Evolutionary conservation across 92 coral and sea anemone genomes (phyloP).

Genomic region (Bergia sp.): DNA sequence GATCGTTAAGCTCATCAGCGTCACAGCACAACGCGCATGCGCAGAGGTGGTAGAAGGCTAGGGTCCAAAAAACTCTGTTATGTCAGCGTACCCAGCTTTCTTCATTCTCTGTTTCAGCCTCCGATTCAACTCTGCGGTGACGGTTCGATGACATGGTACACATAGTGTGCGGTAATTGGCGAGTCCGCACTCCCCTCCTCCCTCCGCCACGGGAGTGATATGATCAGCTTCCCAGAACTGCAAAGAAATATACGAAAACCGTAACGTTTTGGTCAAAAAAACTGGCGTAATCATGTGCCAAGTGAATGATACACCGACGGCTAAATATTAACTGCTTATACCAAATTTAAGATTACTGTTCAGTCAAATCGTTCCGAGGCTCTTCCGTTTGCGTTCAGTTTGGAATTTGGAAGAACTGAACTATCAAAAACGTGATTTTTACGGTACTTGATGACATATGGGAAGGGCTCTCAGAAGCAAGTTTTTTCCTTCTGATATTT

Average conservation of each 20-base stretch:
- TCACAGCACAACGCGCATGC: neutral
- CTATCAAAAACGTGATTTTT: too few species aligned
- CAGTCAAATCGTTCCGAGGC: too few species aligned
- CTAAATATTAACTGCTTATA: too few species aligned
- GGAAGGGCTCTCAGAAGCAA: too few species aligned
- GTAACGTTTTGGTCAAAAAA: too few species aligned
- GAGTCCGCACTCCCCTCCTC: slow-evolving; percentile 97
- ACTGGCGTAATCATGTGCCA: too few species aligned
- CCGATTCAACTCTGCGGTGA: slow-evolving; percentile 71
- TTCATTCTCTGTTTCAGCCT: slow-evolving; percentile 68
- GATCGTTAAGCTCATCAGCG: neutral
- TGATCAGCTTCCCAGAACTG: slow-evolving; percentile 99
- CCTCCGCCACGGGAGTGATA: slow-evolving; percentile 93
- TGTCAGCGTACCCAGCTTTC: slow-evolving; percentile 68
- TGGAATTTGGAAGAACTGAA: too few species aligned
- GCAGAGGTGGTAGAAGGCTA: neutral
- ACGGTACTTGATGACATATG: too few species aligned
- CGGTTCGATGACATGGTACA: slow-evolving; percentile 92
- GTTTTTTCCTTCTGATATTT: too few species aligned
- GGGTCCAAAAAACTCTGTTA: slow-evolving; percentile 74
- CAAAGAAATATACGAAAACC: neutral
- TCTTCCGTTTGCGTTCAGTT: too few species aligned
- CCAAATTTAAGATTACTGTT: too few species aligned
- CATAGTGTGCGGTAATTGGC: slow-evolving; percentile 93
- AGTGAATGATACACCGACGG: too few species aligned